Evolutionary conservation across 2,113 vertebrate species (phyloP).

Genomic region (Scartelaos histophorus): DNA sequence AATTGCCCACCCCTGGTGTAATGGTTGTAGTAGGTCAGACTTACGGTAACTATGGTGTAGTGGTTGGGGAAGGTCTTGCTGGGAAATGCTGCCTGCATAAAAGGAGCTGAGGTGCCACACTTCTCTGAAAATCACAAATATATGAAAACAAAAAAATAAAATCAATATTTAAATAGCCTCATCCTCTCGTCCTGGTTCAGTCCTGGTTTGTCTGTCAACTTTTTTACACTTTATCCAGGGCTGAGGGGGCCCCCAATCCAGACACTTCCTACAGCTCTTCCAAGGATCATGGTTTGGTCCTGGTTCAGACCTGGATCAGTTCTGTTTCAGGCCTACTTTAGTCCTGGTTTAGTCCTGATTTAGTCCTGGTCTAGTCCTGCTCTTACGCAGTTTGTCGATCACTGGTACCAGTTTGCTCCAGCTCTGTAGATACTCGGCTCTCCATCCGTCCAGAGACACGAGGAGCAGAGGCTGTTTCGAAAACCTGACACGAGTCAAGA

Average conservation of each 20-base stretch:
- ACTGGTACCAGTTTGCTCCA: constrained; percentile 67
- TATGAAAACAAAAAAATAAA: not conserved
- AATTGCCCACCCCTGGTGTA: too few relatives aligned
- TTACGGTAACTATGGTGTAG: constrained; percentile 79
- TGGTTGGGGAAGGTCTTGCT: constrained; percentile 82
- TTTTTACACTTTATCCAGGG: too few relatives aligned
- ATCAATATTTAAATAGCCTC: too few relatives aligned
- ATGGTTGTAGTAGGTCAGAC: not conserved
- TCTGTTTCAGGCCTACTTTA: too few relatives aligned
- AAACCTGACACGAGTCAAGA: constrained; percentile 42
- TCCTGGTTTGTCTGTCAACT: not conserved
- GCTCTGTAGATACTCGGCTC: constrained; percentile 70
- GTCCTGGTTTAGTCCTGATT: too few relatives aligned
- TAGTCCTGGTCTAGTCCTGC: not conserved
- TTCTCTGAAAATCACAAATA: constrained; percentile 27
- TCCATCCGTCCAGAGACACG: constrained; percentile 74
- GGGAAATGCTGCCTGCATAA: constrained; percentile 78
- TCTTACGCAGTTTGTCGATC: constrained; percentile 72
- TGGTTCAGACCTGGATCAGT: too few relatives aligned
- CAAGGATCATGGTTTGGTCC: too few relatives aligned
- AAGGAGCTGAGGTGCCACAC: constrained; percentile 74
- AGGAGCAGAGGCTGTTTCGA: constrained; percentile 70
- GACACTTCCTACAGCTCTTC: too few relatives aligned
- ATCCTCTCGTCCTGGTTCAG: not conserved
- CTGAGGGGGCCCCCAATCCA: too few relatives aligned